Evolutionary conservation across 2,888 invertebrate genomes (phyloP).

Genomic region (Chrysolina americana): DNA sequence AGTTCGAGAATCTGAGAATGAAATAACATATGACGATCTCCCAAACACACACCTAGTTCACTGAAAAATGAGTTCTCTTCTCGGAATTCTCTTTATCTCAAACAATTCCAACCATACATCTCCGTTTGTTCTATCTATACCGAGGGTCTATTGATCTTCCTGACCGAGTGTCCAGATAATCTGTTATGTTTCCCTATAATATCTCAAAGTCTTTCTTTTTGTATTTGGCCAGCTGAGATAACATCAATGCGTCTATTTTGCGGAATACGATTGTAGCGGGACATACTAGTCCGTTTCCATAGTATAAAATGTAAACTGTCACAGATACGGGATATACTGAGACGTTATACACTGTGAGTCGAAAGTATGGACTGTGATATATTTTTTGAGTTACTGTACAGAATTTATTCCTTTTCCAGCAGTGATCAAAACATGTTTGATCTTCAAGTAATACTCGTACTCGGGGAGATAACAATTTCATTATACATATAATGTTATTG

Average conservation of each 20-base stretch:
- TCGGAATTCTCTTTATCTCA: slow-evolving; percentile 3
- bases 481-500: too few species aligned
- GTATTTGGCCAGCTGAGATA: slow-evolving; percentile 35
- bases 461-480: too few species aligned
- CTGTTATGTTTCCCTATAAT: slow-evolving; percentile 34
- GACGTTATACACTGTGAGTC: too few species aligned
- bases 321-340: too few species aligned
- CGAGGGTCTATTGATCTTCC: slow-evolving; percentile 32
- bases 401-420: too few species aligned
- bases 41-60: neutral
- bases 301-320: too few species aligned
- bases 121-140: slow-evolving; percentile 8
- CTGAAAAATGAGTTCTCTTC: neutral
- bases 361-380: too few species aligned
- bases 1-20: neutral
- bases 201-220: slow-evolving; percentile 37
- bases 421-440: too few species aligned
- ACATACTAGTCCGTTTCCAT: too few species aligned
- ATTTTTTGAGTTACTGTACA: too few species aligned
- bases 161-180: slow-evolving; percentile 36
- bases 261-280: slow-evolving; percentile 25
- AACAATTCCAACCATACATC: slow-evolving; percentile 21
- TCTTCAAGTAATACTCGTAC: too few species aligned
- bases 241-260: slow-evolving; percentile 32
- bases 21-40: neutral